Evolutionary conservation across 2,888 invertebrate species (phyloP).

Genomic region (Tenthredo livida): DNA sequence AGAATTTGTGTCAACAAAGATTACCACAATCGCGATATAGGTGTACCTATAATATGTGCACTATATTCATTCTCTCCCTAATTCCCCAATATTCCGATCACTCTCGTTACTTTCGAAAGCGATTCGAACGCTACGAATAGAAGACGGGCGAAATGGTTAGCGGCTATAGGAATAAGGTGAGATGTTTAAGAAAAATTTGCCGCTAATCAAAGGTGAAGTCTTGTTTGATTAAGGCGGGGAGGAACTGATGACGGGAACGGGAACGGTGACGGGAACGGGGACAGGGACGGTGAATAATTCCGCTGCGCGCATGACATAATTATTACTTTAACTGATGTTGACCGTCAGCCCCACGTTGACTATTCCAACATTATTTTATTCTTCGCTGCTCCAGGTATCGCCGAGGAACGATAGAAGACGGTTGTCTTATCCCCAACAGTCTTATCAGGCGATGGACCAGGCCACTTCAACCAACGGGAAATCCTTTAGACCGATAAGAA

Average conservation of each 20-base stretch:
- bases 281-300: conserved; percentile 22
- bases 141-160: no score
- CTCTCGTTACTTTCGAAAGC: no score
- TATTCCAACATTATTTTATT: background rate
- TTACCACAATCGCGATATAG: background rate
- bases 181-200: background rate
- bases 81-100: no score
- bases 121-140: no score
- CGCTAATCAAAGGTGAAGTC: conserved; percentile 38
- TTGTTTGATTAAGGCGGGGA: conserved; percentile 23
- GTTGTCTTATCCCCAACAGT: conserved; percentile 10
- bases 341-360: conserved; percentile 13
- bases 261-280: background rate
- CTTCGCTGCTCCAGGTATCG: conserved; percentile 37
- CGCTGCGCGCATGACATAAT: conserved; percentile 42
- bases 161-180: background rate
- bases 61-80: no score
- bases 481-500: background rate
- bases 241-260: no score
- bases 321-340: conserved; percentile 25
- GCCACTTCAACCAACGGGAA: background rate
- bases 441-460: conserved; percentile 1
- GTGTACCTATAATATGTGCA: no score
- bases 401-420: conserved; percentile 2
- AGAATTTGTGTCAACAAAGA: conserved; percentile 1